Evolutionary conservation across 2,113 vertebrate species (phyloP), one percentile per base, ranked within the genome.

Genomic region (Morone saxatilis): DNA sequence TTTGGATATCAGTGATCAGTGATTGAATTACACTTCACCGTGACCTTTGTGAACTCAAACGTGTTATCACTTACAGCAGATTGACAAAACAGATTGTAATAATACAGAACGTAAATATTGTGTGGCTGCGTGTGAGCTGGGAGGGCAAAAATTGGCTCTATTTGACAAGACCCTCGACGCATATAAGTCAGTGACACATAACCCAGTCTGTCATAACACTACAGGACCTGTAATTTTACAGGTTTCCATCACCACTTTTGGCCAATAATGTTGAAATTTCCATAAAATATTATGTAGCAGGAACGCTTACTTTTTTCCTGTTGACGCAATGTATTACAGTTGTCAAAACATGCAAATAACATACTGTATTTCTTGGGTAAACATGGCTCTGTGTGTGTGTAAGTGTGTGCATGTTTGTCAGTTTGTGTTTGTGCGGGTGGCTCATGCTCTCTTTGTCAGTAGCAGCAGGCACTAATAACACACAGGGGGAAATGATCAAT

Each of bases 401-500:
- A 6, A 4, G 43, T 51, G 79, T 51, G 36, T 68, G 76, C 41
- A 71, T 48, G 60, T 81, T 22, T 78, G 76, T 83, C 45, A 54
- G 81, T 63, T 72, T 76, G 70, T 79, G 79, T 88, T 86, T 89
- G 80, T 84, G 92, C 76, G 48, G 22, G 85, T 85, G 87, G 86
- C 87, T 85, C 78, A 77, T 84, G 68, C 80, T 85, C 84, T 82
- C 85, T 91, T 74, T 91, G 87, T 90, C 91, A 92, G 91, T 19
- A 88, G 86, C 88, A 89, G 89, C 88, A 89, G 86, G 88, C 86
- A 86, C 76, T 91, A 93, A 94, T 93, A 93, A 94, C 94, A 94
- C 92, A 93, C 93, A 87, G 72, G 91, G 90, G 91, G 92, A 92
- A 91, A 88, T 92, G 81, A 95, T 94, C 93, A 91, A 94, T 93